A percentile compares a stretch with the other conserved stretches of the same genome.
Conservation (phyloP, 2,797 vertebrate genomes). For the Pelodytes ibericus region DNA sequence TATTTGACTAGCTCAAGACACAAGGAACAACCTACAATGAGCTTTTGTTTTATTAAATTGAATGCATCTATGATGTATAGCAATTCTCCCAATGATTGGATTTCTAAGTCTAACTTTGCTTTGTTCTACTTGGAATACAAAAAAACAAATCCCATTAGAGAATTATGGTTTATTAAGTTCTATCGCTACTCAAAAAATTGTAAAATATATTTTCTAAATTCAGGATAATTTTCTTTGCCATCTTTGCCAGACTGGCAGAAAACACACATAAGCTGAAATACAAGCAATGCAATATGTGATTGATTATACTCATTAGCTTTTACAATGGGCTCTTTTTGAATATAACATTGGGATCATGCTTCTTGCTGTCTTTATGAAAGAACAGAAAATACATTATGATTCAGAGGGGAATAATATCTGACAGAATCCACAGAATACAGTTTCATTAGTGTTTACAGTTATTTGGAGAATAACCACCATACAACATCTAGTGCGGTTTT, state of each 20-base stretch:
- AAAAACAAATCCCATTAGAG: too few relatives aligned
- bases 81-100: too few relatives aligned
- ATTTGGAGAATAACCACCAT: slow-evolving; percentile 34
- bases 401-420: slow-evolving; percentile 13
- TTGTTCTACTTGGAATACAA: too few relatives aligned
- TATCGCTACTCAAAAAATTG: too few relatives aligned
- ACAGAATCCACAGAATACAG: slow-evolving; percentile 12
- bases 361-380: slow-evolving; percentile 26
- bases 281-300: slow-evolving; percentile 31
- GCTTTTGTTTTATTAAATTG: too few relatives aligned
- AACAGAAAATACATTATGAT: slow-evolving; percentile 27
- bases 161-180: too few relatives aligned
- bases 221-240: too few relatives aligned
- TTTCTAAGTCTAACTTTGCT: too few relatives aligned
- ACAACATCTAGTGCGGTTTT: slow-evolving; percentile 28
- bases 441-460: slow-evolving; percentile 35
- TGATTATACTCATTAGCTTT: slow-evolving; percentile 44
- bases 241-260: slow-evolving; percentile 6
- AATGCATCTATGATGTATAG: too few relatives aligned
- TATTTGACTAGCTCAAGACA: too few relatives aligned
- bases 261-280: not conserved
- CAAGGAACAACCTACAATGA: too few relatives aligned
- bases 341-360: slow-evolving; percentile 31
- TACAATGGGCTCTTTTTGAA: slow-evolving; percentile 31
- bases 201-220: too few relatives aligned